These are phyloP conservation scores for Eupeodes luniger DNA, from an alignment of 2,888 invertebrate genomes.

Conservation along the genomic window DNA sequence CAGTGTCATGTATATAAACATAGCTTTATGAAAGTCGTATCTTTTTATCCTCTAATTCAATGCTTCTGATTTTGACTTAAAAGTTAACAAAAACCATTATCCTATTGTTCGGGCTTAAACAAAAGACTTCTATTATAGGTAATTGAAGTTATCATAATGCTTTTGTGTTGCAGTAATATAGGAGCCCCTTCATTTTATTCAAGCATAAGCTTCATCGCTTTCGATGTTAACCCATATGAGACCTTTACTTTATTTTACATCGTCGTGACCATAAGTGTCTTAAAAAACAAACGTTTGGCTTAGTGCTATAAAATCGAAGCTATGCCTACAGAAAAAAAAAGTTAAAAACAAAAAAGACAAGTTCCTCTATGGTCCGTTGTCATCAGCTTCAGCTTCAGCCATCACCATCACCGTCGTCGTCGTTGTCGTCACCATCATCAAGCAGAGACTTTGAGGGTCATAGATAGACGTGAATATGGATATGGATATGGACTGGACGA, in stretches of 20 bases:
- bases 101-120: slow-evolving; percentile 41
- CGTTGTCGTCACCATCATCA: slow-evolving; percentile 40
- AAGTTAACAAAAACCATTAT: neutral
- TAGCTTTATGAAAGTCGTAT: too few relatives aligned
- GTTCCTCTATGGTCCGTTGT: slow-evolving; percentile 54
- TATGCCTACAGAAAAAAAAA: neutral
- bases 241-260: slow-evolving; percentile 33
- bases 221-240: slow-evolving; percentile 47
- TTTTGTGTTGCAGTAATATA: slow-evolving; percentile 41
- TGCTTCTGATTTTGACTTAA: neutral
- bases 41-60: too few relatives aligned
- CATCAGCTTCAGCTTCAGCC: slow-evolving; percentile 17
- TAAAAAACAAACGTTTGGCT: slow-evolving; percentile 39
- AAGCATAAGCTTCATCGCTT: slow-evolving; percentile 24
- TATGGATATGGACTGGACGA: slow-evolving; percentile 1
- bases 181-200: slow-evolving; percentile 14
- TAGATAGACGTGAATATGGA: slow-evolving; percentile 45
- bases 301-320: slow-evolving; percentile 60
- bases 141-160: slow-evolving; percentile 61
- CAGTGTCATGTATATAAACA: too few relatives aligned
- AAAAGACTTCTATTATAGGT: slow-evolving; percentile 36
- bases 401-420: slow-evolving; percentile 28
- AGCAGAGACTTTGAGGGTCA: slow-evolving; percentile 63
- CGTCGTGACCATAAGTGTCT: slow-evolving; percentile 42
- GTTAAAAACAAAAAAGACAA: slow-evolving; percentile 5